Conservation (phyloP, 2,113 vertebrate species). For the Saguinus imperator region DNA sequence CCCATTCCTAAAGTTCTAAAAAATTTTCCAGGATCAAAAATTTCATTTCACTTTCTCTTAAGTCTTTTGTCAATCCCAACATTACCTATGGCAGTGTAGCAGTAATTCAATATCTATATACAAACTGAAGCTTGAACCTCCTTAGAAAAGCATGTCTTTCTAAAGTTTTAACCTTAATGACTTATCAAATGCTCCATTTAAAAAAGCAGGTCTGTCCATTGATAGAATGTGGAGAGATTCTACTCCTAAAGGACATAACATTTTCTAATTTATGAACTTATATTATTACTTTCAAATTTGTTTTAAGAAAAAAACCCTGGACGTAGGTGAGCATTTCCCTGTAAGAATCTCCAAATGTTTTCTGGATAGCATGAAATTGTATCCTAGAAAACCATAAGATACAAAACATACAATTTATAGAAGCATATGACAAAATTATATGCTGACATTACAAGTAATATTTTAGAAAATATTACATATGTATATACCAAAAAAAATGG, state of each 20-base stretch:
- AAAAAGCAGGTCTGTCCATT: not conserved
- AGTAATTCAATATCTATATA: rapidly evolving
- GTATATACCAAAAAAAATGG: not conserved
- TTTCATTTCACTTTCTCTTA: not conserved
- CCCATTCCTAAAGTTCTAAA: not conserved
- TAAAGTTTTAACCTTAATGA: not conserved
- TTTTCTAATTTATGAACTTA: not conserved
- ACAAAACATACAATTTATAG: not conserved
- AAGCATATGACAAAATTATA: not conserved
- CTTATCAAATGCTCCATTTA: not conserved
- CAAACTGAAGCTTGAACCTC: not conserved
- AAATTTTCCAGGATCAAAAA: not conserved
- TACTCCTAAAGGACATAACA: not conserved
- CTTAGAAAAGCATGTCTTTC: not conserved
- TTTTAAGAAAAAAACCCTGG: not conserved
- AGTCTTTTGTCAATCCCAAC: not conserved
- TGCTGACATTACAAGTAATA: not conserved
- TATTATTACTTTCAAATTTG: not conserved
- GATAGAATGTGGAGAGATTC: not conserved
- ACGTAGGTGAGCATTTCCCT: not conserved
- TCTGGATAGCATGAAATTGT: not conserved
- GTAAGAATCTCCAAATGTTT: not conserved
- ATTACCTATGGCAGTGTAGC: not conserved
- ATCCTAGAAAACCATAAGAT: not conserved
- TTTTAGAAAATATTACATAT: not conserved